Evolutionary conservation across 2,888 invertebrate genomes (phyloP).

Genomic region (Strigamia crassipes): DNA sequence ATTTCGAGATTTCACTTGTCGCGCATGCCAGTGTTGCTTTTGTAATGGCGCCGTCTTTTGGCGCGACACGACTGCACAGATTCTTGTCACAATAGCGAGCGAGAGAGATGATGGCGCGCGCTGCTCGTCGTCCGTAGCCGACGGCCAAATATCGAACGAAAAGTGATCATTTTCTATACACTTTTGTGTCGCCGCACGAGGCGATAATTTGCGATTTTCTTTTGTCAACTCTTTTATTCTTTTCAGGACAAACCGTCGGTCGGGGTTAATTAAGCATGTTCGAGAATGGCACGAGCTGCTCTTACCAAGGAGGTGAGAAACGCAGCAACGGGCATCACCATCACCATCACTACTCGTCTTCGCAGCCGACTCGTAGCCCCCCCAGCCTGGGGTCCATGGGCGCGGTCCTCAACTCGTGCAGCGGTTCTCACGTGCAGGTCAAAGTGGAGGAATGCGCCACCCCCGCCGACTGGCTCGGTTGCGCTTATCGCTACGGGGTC

Average conservation of each 20-base stretch:
- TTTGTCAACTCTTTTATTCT: background rate
- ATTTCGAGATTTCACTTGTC: too few species aligned
- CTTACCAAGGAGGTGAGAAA: background rate
- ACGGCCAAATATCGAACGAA: too few species aligned
- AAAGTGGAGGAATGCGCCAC: constrained; percentile 44
- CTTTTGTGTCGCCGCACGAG: too few species aligned
- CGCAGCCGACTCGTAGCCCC: background rate
- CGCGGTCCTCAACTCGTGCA: background rate
- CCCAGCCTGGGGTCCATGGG: background rate
- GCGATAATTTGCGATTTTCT: background rate
- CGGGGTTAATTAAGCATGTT: background rate
- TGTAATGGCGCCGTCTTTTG: too few species aligned
- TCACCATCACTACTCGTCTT: constrained; percentile 9
- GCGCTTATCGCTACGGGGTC: constrained; percentile 45
- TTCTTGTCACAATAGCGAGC: background rate
- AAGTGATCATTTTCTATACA: too few species aligned
- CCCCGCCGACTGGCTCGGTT: constrained; percentile 36
- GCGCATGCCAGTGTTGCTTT: too few species aligned
- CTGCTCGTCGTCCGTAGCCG: background rate
- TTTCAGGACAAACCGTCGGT: background rate
- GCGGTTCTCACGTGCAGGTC: constrained; percentile 39
- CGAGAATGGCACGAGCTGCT: constrained; percentile 43
- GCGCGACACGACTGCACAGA: background rate
- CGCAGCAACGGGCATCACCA: background rate
- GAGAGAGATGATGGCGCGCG: background rate